Percentiles rank a stretch among this genome's conserved stretches.
phyloP scores from a whole-genome alignment of 92 coral and sea anemone genomes.

The Umimayanthus kanabou region DNA sequence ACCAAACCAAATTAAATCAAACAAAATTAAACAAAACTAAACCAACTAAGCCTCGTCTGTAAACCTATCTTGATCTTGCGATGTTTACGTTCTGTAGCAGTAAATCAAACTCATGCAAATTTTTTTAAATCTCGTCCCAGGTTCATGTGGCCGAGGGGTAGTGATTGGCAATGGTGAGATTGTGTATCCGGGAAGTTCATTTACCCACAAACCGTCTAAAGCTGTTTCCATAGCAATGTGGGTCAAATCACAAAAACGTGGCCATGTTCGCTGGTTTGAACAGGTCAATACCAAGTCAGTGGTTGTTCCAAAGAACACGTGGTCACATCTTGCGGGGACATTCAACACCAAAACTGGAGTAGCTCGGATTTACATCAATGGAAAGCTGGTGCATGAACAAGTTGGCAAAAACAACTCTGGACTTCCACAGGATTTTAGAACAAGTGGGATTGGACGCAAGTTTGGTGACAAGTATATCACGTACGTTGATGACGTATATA shows the following conservation, averaged over 20 bases:
- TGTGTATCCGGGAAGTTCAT: conserved; percentile 65
- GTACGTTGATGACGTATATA: conserved; percentile 89
- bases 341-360: conserved; percentile 89
- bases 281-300: conserved; percentile 50
- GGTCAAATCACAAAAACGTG: conserved; percentile 91
- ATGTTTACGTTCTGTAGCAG: too few relatives aligned
- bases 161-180: conserved; percentile 84
- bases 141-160: conserved; percentile 93
- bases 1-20: too few relatives aligned
- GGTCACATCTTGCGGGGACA: conserved; percentile 96
- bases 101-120: neutral
- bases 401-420: conserved; percentile 76
- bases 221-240: conserved; percentile 97
- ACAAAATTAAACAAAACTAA: too few relatives aligned
- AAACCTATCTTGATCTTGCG: too few relatives aligned
- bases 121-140: conserved; percentile 39
- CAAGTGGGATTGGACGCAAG: conserved; percentile 88
- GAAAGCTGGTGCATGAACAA: conserved; percentile 79
- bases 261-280: conserved; percentile 93
- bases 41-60: too few relatives aligned
- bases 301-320: conserved; percentile 79
- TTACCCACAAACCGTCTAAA: conserved; percentile 81
- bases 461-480: conserved; percentile 89
- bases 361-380: conserved; percentile 91
- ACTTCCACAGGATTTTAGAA: conserved; percentile 89